Evolutionary conservation across 2,113 vertebrate species (phyloP).

Genomic region (Phylloscopus trochiloides): DNA sequence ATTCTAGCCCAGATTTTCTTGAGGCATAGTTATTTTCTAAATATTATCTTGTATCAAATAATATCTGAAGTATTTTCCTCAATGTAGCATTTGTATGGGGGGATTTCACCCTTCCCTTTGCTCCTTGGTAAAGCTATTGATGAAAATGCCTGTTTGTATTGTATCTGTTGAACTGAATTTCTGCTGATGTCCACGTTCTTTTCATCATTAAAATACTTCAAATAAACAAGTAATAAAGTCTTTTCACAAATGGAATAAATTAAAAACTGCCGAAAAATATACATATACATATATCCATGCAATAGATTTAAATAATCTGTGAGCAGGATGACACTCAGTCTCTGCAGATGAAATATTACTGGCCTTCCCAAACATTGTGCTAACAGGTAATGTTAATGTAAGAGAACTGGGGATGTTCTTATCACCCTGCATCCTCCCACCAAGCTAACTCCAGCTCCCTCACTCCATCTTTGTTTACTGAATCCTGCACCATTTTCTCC

Average conservation of each 20-base stretch:
- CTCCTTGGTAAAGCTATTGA: not conserved
- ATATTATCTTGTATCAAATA: conserved; percentile 39
- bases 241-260: not conserved
- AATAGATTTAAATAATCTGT: not conserved
- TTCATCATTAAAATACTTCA: not conserved
- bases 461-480: not conserved
- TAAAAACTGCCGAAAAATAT: not conserved
- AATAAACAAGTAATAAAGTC: not conserved
- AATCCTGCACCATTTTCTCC: not conserved
- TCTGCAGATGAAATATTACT: not conserved
- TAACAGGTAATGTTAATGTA: not conserved
- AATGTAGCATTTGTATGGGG: not conserved
- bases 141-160: not conserved
- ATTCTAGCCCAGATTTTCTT: conserved; percentile 43
- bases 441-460: not conserved
- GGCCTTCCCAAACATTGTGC: not conserved
- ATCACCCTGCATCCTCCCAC: not conserved
- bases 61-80: conserved; percentile 43
- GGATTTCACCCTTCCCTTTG: not conserved
- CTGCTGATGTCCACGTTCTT: not conserved
- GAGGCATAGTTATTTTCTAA: conserved; percentile 14
- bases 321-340: not conserved
- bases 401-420: not conserved
- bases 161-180: not conserved
- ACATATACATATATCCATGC: accelerated